A percentile compares a stretch with the other conserved stretches of the same genome.
Conservation (phyloP, 2,888 invertebrate genomes). For the Dusona sp. region DNA sequence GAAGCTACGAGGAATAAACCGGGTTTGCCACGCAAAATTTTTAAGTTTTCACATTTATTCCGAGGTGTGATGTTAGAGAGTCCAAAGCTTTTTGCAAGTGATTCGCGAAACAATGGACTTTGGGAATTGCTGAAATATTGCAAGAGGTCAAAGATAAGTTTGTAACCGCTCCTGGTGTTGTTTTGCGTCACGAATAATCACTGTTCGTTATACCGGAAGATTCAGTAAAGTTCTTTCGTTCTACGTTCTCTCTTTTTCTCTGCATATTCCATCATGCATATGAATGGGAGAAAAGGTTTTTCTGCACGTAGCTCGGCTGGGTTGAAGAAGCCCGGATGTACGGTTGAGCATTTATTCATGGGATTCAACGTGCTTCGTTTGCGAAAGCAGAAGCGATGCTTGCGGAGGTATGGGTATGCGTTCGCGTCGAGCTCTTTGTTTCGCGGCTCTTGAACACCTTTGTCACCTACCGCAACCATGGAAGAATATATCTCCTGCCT, state of each 20-base stretch:
- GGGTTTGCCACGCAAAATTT: not conserved
- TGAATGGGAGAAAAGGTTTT: constrained; percentile 76
- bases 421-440: constrained; percentile 64
- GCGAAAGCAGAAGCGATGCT: constrained; percentile 59
- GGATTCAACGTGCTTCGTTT: constrained; percentile 70
- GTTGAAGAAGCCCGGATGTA: constrained; percentile 67
- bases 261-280: constrained; percentile 80
- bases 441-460: constrained; percentile 61
- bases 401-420: constrained; percentile 44
- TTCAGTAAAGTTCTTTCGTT: constrained; percentile 63
- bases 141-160: constrained; percentile 32
- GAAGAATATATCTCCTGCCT: constrained; percentile 30
- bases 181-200: constrained; percentile 77
- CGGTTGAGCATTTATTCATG: constrained; percentile 70
- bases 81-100: not conserved
- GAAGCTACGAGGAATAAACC: constrained; percentile 14
- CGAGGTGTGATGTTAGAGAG: not conserved
- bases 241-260: constrained; percentile 60
- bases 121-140: constrained; percentile 17
- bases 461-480: constrained; percentile 47
- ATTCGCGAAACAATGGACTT: not conserved
- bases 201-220: constrained; percentile 75
- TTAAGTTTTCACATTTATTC: not conserved
- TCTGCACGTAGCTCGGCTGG: constrained; percentile 55
- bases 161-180: constrained; percentile 66